Evolutionary conservation across 2,888 invertebrate species (phyloP).

Genomic region (Silvanus unidentatus): DNA sequence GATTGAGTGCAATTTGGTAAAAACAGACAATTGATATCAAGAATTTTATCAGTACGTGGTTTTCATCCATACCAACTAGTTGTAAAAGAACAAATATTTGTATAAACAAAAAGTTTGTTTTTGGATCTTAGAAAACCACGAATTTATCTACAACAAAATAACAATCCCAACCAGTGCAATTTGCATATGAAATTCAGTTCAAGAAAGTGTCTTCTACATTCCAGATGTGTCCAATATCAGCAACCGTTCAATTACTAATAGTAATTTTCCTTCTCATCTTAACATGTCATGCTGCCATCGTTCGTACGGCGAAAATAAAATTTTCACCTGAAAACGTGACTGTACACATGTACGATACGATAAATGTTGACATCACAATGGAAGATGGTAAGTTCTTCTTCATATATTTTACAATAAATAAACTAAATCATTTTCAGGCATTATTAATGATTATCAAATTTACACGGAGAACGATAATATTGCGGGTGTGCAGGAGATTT

Average conservation of each 20-base stretch:
- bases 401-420: neutral
- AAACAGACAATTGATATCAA: too few species aligned
- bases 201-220: constrained; percentile 19
- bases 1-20: too few species aligned
- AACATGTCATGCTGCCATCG: constrained; percentile 30
- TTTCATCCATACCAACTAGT: too few species aligned
- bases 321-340: constrained; percentile 31
- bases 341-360: constrained; percentile 33
- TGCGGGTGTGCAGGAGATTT: constrained; percentile 12
- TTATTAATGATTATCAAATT: constrained; percentile 9
- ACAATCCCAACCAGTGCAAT: too few species aligned
- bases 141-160: too few species aligned
- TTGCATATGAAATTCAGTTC: too few species aligned
- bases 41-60: too few species aligned
- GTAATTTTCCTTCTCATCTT: constrained; percentile 32
- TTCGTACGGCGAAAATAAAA: constrained; percentile 27
- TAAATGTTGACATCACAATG: constrained; percentile 21
- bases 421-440: constrained; percentile 3
- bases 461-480: constrained; percentile 15
- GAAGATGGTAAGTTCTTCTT: constrained; percentile 15
- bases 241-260: constrained; percentile 34
- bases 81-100: too few species aligned
- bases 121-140: too few species aligned
- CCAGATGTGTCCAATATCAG: constrained; percentile 42
- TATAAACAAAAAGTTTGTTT: too few species aligned